These are phyloP conservation scores for Apostichopus japonicus DNA, from an alignment of 35 echinoderm and acorn worm species.

Conservation along the genomic window DNA sequence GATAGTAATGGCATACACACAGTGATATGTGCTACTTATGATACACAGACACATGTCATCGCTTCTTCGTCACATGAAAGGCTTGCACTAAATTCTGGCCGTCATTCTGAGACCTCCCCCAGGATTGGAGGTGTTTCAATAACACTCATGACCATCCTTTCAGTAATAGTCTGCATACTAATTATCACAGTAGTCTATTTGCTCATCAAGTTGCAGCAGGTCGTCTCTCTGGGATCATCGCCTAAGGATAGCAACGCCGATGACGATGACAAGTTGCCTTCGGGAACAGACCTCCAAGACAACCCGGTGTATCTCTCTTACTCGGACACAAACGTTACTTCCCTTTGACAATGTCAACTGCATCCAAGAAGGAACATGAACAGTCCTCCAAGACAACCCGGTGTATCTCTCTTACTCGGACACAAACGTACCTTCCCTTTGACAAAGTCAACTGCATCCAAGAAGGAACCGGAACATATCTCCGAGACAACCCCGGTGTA, in stretches of 20 bases:
- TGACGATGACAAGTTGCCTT: background rate
- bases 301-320: background rate
- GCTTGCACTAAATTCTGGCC: too few species aligned
- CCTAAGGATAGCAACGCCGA: too few species aligned
- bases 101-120: too few species aligned
- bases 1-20: background rate
- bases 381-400: background rate
- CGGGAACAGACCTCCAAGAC: background rate
- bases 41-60: background rate
- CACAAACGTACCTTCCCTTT: background rate
- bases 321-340: background rate
- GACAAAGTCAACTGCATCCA: background rate
- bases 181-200: background rate
- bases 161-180: background rate
- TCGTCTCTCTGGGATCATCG: background rate
- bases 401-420: background rate
- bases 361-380: background rate
- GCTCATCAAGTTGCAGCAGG: background rate
- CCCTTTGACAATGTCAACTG: background rate
- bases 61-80: too few species aligned
- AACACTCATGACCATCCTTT: background rate
- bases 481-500: background rate
- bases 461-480: background rate
- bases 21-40: background rate
- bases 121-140: too few species aligned